phyloP scores from a whole-genome alignment of 2,797 vertebrate species.

The Pipistrellus kuhlii region DNA sequence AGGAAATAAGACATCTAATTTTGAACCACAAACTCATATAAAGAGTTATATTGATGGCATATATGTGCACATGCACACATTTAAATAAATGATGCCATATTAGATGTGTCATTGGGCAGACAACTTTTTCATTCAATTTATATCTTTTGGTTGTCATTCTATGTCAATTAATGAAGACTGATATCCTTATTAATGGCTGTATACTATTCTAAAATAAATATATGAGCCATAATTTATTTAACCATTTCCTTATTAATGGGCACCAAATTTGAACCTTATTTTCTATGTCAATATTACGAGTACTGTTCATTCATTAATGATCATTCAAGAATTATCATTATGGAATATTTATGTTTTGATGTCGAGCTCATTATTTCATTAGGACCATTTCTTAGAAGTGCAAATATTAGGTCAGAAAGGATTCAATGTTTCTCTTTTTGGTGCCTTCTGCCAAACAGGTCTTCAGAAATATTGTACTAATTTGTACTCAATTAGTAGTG shows the following conservation, averaged over 20 bases:
- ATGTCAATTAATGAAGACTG: background rate
- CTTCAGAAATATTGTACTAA: background rate
- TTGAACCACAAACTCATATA: slow-evolving; percentile 13
- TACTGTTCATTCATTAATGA: background rate
- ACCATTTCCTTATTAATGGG: slow-evolving; percentile 6
- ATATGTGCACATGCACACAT: background rate
- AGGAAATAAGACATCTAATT: background rate
- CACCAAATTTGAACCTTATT: background rate
- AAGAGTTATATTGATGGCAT: background rate
- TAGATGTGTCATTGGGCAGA: background rate
- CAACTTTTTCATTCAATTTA: background rate
- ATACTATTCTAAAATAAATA: slow-evolving; percentile 9
- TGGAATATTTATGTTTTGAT: background rate
- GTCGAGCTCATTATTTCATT: background rate
- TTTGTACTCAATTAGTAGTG: background rate
- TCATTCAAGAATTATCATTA: background rate
- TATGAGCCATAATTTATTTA: background rate
- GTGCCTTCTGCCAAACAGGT: background rate
- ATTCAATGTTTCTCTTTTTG: slow-evolving; percentile 16
- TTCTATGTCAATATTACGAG: slow-evolving; percentile 3
- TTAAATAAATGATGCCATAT: background rate
- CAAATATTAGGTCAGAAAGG: background rate
- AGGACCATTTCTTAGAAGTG: background rate
- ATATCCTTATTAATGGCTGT: background rate
- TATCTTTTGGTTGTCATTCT: background rate